Evolutionary conservation across 2,797 vertebrate species (phyloP).

Genomic region (Lacerta viridis): DNA sequence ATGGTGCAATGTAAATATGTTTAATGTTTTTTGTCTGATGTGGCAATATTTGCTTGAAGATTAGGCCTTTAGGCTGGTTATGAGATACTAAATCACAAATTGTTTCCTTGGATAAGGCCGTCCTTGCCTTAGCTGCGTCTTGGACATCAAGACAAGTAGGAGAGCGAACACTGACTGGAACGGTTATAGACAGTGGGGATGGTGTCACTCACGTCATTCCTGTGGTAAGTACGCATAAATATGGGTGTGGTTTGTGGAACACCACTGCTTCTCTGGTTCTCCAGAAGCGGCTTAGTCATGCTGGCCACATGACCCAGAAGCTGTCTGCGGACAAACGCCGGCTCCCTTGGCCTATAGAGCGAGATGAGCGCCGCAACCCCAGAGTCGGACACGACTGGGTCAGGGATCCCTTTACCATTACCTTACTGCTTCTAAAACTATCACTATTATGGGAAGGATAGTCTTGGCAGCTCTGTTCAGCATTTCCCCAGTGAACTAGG

Average conservation of each 20-base stretch:
- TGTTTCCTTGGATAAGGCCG: slow-evolving; percentile 77
- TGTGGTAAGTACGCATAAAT: slow-evolving; percentile 85
- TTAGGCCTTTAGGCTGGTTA: not conserved
- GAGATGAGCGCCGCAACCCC: no score
- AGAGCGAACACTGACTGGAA: slow-evolving; percentile 93
- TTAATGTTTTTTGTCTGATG: slow-evolving; percentile 9
- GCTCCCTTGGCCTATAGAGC: no score
- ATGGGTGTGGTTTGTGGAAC: not conserved
- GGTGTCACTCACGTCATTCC: slow-evolving; percentile 98
- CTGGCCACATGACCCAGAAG: no score
- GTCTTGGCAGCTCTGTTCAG: not conserved
- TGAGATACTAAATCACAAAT: not conserved
- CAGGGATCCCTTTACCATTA: not conserved
- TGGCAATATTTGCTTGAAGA: not conserved
- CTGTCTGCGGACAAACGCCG: no score
- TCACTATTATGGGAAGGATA: not conserved
- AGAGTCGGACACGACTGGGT: no score
- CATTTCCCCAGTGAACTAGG: not conserved
- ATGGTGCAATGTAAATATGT: not conserved
- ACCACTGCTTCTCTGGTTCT: not conserved
- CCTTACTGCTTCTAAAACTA: not conserved
- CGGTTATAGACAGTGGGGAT: slow-evolving; percentile 97
- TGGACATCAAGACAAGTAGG: slow-evolving; percentile 98
- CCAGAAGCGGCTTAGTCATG: no score
- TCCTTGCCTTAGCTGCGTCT: slow-evolving; percentile 96